These are phyloP conservation scores for Natrix natrix DNA, from an alignment of 2,797 vertebrate species.

Conservation along the genomic window DNA sequence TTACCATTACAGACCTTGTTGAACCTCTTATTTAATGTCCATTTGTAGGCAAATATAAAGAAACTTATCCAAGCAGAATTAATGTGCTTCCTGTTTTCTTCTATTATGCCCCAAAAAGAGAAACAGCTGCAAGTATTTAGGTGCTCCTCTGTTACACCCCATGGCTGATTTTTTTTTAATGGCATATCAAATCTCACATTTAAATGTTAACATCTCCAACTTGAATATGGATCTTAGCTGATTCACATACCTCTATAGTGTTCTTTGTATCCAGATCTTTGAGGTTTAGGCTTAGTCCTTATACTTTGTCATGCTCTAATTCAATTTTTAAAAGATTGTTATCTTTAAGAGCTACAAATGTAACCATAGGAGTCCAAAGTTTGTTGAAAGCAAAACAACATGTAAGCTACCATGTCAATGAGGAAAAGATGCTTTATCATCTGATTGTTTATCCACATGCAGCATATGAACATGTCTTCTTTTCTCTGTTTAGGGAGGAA, in stretches of 20 bases:
- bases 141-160: background rate
- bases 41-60: background rate
- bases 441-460: background rate
- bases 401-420: background rate
- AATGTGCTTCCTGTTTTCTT: background rate
- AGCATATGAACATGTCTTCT: background rate
- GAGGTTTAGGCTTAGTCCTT: background rate
- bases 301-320: background rate
- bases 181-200: background rate
- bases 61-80: background rate
- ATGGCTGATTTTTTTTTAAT: background rate
- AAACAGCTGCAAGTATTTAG: background rate
- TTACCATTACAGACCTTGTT: background rate
- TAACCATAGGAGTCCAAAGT: background rate
- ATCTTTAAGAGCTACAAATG: background rate
- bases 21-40: background rate
- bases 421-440: background rate
- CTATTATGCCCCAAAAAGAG: background rate
- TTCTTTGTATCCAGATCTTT: background rate
- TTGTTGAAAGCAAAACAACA: background rate
- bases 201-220: background rate
- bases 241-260: background rate
- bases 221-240: background rate
- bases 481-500: background rate
- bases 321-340: background rate